phyloP scores from a whole-genome alignment of 2,888 invertebrate species.

The Petrolisthes cinctipes region DNA sequence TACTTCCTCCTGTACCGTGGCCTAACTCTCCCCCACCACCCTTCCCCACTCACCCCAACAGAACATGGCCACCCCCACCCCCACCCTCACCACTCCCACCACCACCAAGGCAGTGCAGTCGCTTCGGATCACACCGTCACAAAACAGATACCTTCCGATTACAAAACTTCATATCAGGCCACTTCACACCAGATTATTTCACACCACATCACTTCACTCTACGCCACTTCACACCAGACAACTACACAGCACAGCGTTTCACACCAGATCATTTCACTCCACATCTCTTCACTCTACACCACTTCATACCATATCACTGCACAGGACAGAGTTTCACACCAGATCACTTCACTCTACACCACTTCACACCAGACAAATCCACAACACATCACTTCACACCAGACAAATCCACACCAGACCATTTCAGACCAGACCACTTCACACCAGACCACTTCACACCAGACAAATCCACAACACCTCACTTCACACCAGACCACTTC shows the following conservation, averaged over 20 bases:
- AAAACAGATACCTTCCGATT: neutral
- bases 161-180: neutral
- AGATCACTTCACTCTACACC: neutral
- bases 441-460: conserved; percentile 1
- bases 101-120: neutral
- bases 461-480: neutral
- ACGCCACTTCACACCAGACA: neutral
- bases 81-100: neutral
- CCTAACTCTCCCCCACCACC: neutral
- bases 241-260: neutral
- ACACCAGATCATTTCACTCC: neutral
- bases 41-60: neutral
- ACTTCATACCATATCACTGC: neutral
- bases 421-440: neutral
- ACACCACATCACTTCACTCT: neutral
- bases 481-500: neutral
- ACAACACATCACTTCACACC: neutral
- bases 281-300: neutral
- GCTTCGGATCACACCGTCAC: neutral
- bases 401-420: neutral
- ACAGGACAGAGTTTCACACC: no score
- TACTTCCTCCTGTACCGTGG: neutral
- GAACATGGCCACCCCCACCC: neutral
- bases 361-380: neutral
- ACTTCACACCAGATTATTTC: neutral